Conservation (phyloP, 2,888 invertebrate genomes). For the Odontothrips loti region DNA sequence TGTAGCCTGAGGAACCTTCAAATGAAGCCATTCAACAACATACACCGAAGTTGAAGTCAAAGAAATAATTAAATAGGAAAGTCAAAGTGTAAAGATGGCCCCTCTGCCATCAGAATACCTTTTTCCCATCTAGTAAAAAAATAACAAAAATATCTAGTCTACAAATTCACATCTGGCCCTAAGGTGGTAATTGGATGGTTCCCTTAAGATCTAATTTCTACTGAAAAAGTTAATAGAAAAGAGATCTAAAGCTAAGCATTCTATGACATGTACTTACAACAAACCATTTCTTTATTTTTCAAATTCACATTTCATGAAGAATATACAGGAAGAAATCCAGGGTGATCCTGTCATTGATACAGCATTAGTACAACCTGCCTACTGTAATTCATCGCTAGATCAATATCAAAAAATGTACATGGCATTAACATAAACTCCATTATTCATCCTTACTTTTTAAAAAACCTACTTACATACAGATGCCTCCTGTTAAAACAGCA, state of each 20-base stretch:
- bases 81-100: neutral
- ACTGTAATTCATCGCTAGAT: neutral
- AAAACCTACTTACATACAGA: neutral
- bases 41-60: neutral
- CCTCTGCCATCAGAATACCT: neutral
- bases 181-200: slow-evolving; percentile 2
- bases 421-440: neutral
- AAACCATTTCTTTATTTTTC: slow-evolving; percentile 4
- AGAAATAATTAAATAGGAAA: neutral
- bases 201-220: slow-evolving; percentile 3
- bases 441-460: neutral
- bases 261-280: slow-evolving; percentile 7
- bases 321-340: neutral
- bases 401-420: neutral
- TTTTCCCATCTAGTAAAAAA: slow-evolving; percentile 1
- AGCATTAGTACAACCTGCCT: neutral
- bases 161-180: neutral
- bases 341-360: neutral
- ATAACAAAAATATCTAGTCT: slow-evolving; percentile 21
- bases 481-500: slow-evolving; percentile 12
- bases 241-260: neutral
- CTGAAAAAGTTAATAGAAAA: neutral
- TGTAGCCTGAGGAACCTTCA: neutral
- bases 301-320: neutral
- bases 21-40: neutral